These are phyloP conservation scores for Thaumetopoea pityocampa DNA, from an alignment of 1,140 invertebrate species.

Conservation along the genomic window DNA sequence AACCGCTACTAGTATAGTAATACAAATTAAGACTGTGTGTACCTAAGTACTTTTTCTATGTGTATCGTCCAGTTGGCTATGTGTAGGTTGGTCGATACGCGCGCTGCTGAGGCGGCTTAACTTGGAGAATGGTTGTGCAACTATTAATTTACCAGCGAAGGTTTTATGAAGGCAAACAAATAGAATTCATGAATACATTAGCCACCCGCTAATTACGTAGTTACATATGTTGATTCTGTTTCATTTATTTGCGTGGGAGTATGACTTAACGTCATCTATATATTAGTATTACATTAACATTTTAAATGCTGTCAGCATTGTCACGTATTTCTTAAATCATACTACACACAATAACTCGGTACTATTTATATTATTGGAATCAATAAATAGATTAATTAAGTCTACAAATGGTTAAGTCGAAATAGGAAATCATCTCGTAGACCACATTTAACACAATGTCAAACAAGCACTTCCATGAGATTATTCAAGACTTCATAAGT, in stretches of 20 bases:
- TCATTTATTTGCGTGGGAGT: constrained; percentile 3
- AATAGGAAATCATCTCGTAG: too few species aligned
- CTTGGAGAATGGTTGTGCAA: constrained; percentile 44
- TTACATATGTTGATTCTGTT: constrained; percentile 6
- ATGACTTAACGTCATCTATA: neutral
- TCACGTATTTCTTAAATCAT: constrained; percentile 18
- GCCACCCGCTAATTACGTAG: constrained; percentile 8
- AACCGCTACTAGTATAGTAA: constrained; percentile 30
- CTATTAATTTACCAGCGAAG: constrained; percentile 48
- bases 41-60: constrained; percentile 57
- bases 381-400: too few species aligned
- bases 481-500: too few species aligned
- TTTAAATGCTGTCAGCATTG: constrained; percentile 6
- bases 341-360: too few species aligned
- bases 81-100: constrained; percentile 67
- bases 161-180: constrained; percentile 32
- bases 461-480: too few species aligned
- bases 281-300: neutral
- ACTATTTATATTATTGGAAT: too few species aligned
- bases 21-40: constrained; percentile 37
- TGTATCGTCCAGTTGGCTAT: constrained; percentile 74
- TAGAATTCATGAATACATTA: constrained; percentile 10
- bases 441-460: too few species aligned
- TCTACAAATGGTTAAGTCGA: too few species aligned
- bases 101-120: constrained; percentile 45